A percentile compares a stretch with the other conserved stretches of the same genome.
Evolutionary conservation across 2,797 vertebrate genomes (phyloP).

Genomic region (Enteromius trimaculatus): DNA sequence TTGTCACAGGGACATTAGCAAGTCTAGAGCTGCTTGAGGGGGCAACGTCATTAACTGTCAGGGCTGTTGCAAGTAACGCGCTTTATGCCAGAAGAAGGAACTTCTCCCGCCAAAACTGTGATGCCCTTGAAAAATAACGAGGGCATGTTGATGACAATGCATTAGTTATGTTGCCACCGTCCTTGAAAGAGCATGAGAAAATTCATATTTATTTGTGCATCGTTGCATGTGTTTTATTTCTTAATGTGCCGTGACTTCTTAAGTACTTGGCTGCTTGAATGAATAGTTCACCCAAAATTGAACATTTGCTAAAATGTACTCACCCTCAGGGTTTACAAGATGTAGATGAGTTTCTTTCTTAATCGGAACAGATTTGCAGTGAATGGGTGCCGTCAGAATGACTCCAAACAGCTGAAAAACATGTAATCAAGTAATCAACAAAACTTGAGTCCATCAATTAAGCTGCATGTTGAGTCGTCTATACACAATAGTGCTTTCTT

Average conservation of each 20-base stretch:
- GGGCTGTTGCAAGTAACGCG: constrained; percentile 8
- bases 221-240: not conserved
- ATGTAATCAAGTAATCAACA: too few relatives aligned
- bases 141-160: constrained; percentile 45
- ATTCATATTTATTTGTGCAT: not conserved
- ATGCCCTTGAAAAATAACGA: constrained; percentile 54
- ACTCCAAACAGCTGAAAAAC: too few relatives aligned
- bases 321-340: not conserved
- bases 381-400: too few relatives aligned
- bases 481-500: too few relatives aligned
- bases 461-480: too few relatives aligned
- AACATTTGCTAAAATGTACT: not conserved
- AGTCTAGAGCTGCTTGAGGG: constrained; percentile 21
- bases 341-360: not conserved
- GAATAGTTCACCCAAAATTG: not conserved
- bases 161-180: constrained; percentile 4
- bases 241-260: not conserved
- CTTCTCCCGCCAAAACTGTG: constrained; percentile 33
- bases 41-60: constrained; percentile 45
- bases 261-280: not conserved
- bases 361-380: not conserved
- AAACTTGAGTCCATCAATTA: too few relatives aligned
- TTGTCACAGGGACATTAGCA: constrained; percentile 41
- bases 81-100: constrained; percentile 30
- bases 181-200: not conserved